Base-by-base conservation (phyloP, 2,797 vertebrate genomes). In the Dromococcyx pavoninus region DNA sequence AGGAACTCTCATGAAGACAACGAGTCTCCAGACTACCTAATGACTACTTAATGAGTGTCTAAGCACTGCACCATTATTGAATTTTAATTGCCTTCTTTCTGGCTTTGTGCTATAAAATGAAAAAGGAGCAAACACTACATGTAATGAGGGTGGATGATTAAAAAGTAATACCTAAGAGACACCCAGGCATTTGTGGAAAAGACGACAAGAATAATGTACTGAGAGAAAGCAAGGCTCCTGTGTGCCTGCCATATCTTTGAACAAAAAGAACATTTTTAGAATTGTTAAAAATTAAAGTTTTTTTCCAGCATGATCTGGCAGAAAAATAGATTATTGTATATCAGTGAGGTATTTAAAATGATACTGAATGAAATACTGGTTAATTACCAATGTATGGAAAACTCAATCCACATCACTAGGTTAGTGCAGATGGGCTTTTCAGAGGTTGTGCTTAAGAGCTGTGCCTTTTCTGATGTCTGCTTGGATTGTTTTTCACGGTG, bases 51-150 rank as follows among this genome's bases (percentile, higher is more conserved):
- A 96, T 95, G 95, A 97, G 88, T 82, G 65, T 89, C 92, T 96
- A 86, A 96, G 80, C 84, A 76, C 84, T 33, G 78, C 79, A 73
- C 41, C 41, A 7, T 95, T 95, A 95, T 80, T 86, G 96, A 87
- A 95, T 96, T 96, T 96, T 97, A 97, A 97, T 97, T 94, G 79
- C 73, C 44, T 92, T 88, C 95, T 94, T 70, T 84, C 71, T 79
- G 66, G 51, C 61, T 93, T 92, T 80, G 61, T 90, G 69, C 53
- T 91, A 23, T 82, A 88, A 93, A 93, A 94, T 70, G 86, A 85
- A 91, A 92, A 91, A 93, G 66, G 35, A 81, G 58, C 72, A 90
- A 95, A 80, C 17, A 43, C 54, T 53, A 46, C 16, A 37, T 39
- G 57, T 92, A 96, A 91, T 89, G 95, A 94, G 74, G 56, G 64